These are phyloP conservation scores for Probosciger aterrimus DNA, from an alignment of 2,113 vertebrate genomes.

Conservation along the genomic window DNA sequence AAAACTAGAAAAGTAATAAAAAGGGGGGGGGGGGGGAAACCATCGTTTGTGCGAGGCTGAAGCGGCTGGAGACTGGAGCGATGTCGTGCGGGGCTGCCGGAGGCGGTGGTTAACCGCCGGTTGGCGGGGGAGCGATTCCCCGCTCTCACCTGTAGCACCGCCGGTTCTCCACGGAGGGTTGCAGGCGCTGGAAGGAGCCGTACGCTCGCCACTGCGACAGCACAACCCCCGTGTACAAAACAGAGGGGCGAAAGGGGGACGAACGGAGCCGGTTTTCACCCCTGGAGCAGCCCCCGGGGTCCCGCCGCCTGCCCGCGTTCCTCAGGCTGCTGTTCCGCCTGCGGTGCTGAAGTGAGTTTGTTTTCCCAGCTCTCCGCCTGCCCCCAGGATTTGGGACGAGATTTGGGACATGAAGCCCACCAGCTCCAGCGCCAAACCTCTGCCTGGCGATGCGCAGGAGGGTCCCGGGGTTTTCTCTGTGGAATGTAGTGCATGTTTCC, in stretches of 20 bases:
- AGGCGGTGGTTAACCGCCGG: not conserved
- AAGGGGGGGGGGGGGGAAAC: fast-evolving
- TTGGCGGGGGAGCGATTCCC: not conserved
- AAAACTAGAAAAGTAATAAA: not conserved
- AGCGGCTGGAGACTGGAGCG: not conserved
- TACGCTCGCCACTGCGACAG: not conserved
- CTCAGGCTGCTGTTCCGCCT: slow-evolving; percentile 62
- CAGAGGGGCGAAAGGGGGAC: not conserved
- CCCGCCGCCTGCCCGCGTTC: not conserved
- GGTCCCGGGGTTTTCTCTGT: not conserved
- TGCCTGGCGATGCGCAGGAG: fast-evolving
- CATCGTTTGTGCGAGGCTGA: not conserved
- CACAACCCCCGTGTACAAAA: not conserved
- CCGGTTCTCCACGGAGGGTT: not conserved
- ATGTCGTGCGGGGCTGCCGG: not conserved
- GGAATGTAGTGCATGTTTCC: fast-evolving
- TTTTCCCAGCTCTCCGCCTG: not conserved
- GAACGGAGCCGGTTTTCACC: not conserved
- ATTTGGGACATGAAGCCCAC: not conserved
- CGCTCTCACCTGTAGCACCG: not conserved
- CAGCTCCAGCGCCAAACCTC: not conserved
- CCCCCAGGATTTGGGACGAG: not conserved
- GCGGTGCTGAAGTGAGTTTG: slow-evolving; percentile 60
- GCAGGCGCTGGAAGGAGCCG: not conserved
- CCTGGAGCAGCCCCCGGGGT: not conserved